Evolutionary conservation across 2,888 invertebrate genomes (phyloP).

Genomic region (Thecocarcelia acutangulata): DNA sequence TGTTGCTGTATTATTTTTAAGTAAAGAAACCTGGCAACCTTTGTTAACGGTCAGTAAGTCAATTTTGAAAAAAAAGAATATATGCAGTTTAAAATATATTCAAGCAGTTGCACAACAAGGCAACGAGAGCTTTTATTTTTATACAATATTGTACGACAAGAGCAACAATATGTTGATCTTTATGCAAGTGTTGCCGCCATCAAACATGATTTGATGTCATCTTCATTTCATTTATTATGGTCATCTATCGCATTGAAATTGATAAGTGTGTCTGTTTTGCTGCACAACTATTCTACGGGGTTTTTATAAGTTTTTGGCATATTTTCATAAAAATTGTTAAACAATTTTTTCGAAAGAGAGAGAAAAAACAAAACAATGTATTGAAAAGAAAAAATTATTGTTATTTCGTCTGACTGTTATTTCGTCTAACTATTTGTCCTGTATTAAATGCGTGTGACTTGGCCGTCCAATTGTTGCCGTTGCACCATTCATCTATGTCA

Average conservation of each 20-base stretch:
- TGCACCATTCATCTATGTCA: too few relatives aligned
- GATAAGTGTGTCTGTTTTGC: conserved; percentile 20
- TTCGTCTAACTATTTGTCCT: neutral
- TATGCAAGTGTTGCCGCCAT: conserved; percentile 79
- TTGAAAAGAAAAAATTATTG: conserved; percentile 18
- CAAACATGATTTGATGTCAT: conserved; percentile 80
- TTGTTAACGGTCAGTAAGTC: conserved; percentile 6
- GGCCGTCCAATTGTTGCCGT: neutral
- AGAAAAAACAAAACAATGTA: conserved; percentile 10
- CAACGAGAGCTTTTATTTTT: conserved; percentile 42
- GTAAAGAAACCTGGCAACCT: conserved; percentile 32
- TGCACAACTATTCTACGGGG: neutral
- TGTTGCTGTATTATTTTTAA: neutral
- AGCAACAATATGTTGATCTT: conserved; percentile 70
- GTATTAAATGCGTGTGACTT: conserved; percentile 5
- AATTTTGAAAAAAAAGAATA: neutral
- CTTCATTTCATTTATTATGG: conserved; percentile 76
- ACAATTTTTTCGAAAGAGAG: neutral
- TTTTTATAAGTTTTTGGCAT: conserved; percentile 56
- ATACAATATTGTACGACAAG: conserved; percentile 42
- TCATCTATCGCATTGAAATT: conserved; percentile 51
- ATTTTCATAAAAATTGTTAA: conserved; percentile 50
- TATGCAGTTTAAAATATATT: too few relatives aligned
- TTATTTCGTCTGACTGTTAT: conserved; percentile 6
- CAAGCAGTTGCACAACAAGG: neutral